Percentiles rank a stretch among this genome's conserved stretches.
Evolutionary conservation across 2,797 vertebrate species (phyloP).

Genomic region (Melanogrammus aeglefinus): DNA sequence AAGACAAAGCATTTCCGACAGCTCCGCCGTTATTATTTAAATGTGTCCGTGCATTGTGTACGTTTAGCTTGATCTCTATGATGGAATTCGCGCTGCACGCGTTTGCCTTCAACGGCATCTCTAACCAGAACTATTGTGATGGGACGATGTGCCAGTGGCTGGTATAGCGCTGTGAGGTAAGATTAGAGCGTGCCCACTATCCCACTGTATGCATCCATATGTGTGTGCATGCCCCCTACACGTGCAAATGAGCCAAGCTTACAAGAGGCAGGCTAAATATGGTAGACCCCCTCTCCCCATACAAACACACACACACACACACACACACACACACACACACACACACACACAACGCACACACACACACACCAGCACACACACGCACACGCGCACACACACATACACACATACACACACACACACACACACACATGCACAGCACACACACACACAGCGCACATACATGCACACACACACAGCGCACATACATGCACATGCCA

Average conservation of each 20-base stretch:
- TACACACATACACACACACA: too few relatives aligned
- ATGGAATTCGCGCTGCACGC: not conserved
- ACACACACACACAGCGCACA: too few relatives aligned
- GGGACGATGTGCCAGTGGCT: not conserved
- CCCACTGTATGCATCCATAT: conserved; percentile 46
- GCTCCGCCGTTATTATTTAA: not conserved
- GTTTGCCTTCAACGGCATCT: not conserved
- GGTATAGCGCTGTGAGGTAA: too few relatives aligned
- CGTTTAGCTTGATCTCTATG: not conserved
- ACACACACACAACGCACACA: too few relatives aligned
- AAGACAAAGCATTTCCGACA: too few relatives aligned
- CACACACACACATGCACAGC: too few relatives aligned
- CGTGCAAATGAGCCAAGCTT: conserved; percentile 8
- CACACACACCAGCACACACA: too few relatives aligned
- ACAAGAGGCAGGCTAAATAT: not conserved
- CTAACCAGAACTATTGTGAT: too few relatives aligned
- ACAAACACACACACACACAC: not conserved
- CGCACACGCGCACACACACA: too few relatives aligned
- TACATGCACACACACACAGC: too few relatives aligned
- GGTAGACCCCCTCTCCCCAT: not conserved
- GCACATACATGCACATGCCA: too few relatives aligned
- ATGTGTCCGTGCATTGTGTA: not conserved
- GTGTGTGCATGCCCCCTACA: not conserved
- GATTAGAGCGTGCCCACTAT: conserved; percentile 9
- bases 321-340: too few relatives aligned